Evolutionary conservation across 2,888 invertebrate species (phyloP), one percentile per base, ranked within the genome.

Genomic region (Zeuzera pyrina): DNA sequence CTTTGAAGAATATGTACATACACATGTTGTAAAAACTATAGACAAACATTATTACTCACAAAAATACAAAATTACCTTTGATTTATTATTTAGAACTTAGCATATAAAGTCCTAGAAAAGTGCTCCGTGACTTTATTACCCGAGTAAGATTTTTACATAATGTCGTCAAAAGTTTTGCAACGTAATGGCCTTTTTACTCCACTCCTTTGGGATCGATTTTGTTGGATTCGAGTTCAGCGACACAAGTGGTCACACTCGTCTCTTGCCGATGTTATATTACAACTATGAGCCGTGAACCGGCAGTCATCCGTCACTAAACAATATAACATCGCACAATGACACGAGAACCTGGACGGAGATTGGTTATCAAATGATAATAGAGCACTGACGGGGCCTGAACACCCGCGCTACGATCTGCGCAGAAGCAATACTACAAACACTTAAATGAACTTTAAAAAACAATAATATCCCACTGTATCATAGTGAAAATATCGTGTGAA

Each of bases 301-400:
- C 29, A 16, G 24, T 38, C 42, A 49, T 50, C 49, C 49, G 44
- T 45, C 43, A 56, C 51, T 41, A 53, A 53, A 49, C 54, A 49
- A 54, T 50, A 41, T 49, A 38, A 30, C 33, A 13, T 12, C 13
- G 19, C 67, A 65, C 71, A 67, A 65, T 64, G 61, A 65, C 62
- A 55, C 57, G 26, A 36, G 57, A 48, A 45, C 49, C 57, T 50
- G 57, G 77, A 77, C 81, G 81, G 81, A 81, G 79, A 62, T 81
- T 64, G 68, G 60, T 73, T 60, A 81, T 81, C 81, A 81, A 73
- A 72, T 66, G 62, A 69, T 78, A 73, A 78, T 76, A 65, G 69
- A 67, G 58, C 52, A 67, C 59, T 60, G 50, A 62, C 74, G 81
- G 79, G 81, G 78, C 72, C 76, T 67, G 28, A 15, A 28, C 28